A percentile compares a stretch with the other conserved stretches of the same genome.
Evolutionary conservation across 2,888 invertebrate species (phyloP).

Genomic region (Amiota mariae): DNA sequence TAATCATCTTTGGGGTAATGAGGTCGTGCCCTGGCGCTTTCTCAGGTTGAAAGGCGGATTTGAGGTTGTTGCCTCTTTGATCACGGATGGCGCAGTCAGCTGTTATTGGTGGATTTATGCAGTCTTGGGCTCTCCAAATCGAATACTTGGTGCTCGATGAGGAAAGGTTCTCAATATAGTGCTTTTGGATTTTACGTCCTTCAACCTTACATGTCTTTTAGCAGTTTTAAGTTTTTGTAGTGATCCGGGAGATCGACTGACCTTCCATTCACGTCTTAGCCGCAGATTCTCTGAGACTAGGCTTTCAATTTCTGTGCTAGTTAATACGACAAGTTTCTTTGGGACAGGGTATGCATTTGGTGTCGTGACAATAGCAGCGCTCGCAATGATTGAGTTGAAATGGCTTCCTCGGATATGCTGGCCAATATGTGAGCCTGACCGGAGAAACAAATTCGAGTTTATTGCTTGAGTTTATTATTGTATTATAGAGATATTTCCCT

Average conservation of each 20-base stretch:
- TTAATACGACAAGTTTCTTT: background rate
- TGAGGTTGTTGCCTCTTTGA: background rate
- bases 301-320: background rate
- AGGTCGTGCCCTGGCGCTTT: background rate
- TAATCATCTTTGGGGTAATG: background rate
- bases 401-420: too few species aligned
- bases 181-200: background rate
- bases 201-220: too few species aligned
- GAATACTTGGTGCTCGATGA: too few species aligned
- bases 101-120: background rate
- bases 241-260: too few species aligned
- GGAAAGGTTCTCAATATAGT: too few species aligned
- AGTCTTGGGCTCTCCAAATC: background rate
- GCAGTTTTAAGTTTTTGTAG: too few species aligned
- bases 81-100: background rate
- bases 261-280: too few species aligned
- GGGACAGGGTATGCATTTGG: background rate
- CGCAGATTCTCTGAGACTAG: too few species aligned
- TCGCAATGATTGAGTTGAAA: background rate
- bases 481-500: background rate
- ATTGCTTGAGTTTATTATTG: too few species aligned
- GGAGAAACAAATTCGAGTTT: too few species aligned
- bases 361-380: background rate
- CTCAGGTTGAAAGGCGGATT: background rate
- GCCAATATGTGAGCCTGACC: too few species aligned